phyloP scores from a whole-genome alignment of 2,797 vertebrate genomes.

The Rousettus madagascariensis region DNA sequence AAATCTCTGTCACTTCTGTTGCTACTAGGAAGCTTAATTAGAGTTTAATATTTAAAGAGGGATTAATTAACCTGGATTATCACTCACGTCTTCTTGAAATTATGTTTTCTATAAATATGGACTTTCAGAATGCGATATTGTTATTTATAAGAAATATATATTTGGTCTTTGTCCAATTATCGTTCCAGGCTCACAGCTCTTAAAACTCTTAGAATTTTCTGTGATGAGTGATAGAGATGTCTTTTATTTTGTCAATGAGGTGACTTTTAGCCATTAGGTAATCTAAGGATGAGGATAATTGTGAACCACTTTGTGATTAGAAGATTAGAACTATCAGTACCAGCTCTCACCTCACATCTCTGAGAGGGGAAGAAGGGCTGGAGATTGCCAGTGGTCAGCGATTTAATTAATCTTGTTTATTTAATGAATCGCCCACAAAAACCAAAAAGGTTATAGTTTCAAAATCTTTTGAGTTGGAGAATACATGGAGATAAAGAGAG shows the following conservation, averaged over 20 bases:
- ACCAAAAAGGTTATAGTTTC: not conserved
- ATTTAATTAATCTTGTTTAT: not conserved
- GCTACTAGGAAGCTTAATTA: not conserved
- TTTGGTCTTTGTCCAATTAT: not conserved
- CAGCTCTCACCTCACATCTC: not conserved
- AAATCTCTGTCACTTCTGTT: not conserved
- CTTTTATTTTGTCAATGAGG: not conserved
- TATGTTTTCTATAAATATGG: not conserved
- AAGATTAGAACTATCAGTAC: not conserved
- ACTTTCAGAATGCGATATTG: not conserved
- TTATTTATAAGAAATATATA: not conserved
- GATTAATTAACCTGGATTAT: not conserved
- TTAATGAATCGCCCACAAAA: not conserved
- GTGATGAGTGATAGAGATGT: not conserved
- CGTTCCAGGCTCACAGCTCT: not conserved
- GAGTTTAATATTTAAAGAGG: not conserved
- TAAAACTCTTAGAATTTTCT: not conserved
- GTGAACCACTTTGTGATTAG: not conserved
- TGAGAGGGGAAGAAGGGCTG: not conserved
- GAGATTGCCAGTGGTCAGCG: not conserved
- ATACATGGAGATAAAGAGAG: not conserved
- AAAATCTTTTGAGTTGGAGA: not conserved
- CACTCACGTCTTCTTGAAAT: not conserved
- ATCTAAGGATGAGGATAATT: not conserved
- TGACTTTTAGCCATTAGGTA: not conserved